Evolutionary conservation across 2,797 vertebrate genomes (phyloP).

Genomic region (Otolemur crassicaudatus): DNA sequence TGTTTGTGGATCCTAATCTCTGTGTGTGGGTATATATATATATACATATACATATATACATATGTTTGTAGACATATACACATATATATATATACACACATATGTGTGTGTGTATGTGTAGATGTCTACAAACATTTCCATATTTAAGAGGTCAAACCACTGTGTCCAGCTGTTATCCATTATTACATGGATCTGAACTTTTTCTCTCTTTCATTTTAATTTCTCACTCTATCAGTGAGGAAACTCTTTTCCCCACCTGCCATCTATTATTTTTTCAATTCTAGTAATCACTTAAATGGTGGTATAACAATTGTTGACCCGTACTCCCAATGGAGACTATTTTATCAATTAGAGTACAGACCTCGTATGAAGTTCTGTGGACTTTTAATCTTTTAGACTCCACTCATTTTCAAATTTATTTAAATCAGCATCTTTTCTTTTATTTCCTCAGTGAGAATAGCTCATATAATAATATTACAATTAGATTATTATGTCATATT

Average conservation of each 20-base stretch:
- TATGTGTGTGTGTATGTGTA: too few species aligned
- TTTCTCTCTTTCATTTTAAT: background rate
- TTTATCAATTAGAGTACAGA: background rate
- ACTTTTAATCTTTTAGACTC: background rate
- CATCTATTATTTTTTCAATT: background rate
- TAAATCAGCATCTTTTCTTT: background rate
- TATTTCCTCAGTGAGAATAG: background rate
- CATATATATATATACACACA: too few species aligned
- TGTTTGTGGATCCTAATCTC: background rate
- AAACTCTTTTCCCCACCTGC: background rate
- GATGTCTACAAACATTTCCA: background rate
- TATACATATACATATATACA: too few species aligned
- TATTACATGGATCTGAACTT: background rate
- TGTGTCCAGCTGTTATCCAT: background rate
- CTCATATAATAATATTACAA: background rate
- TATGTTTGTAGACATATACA: too few species aligned
- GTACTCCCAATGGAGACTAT: background rate
- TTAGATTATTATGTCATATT: background rate
- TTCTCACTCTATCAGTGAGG: accelerated
- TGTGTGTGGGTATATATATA: too few species aligned
- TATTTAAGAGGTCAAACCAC: background rate
- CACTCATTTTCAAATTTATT: background rate
- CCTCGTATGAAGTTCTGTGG: background rate
- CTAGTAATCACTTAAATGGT: background rate
- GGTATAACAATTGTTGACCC: background rate